Evolutionary conservation across 2,888 invertebrate species (phyloP).

Genomic region (Macaria notata): DNA sequence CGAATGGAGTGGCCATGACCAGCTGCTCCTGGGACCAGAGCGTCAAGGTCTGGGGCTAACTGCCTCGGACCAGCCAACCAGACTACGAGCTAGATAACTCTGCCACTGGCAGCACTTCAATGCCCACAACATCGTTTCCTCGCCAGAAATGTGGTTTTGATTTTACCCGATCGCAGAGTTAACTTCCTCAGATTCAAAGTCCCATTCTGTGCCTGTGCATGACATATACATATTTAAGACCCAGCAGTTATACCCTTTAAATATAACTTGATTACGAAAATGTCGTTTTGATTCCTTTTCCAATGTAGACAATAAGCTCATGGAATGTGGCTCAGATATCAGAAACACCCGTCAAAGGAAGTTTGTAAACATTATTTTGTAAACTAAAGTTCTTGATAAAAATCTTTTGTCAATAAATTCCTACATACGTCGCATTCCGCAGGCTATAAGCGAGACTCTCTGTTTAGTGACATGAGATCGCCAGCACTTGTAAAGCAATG

Average conservation of each 20-base stretch:
- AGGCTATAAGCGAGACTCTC: background rate
- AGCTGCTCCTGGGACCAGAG: constrained; percentile 96
- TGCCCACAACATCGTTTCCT: too few relatives aligned
- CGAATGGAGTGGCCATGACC: constrained; percentile 93
- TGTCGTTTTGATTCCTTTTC: background rate
- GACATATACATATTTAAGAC: too few relatives aligned
- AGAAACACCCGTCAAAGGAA: too few relatives aligned
- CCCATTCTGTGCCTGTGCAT: too few relatives aligned
- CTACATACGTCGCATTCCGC: background rate
- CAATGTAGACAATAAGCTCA: too few relatives aligned
- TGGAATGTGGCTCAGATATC: too few relatives aligned
- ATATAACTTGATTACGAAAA: constrained; percentile 14
- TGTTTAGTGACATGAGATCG: background rate
- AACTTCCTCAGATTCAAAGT: too few relatives aligned
- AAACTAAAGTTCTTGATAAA: background rate
- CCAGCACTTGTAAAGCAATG: constrained; percentile 1
- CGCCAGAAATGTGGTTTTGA: too few relatives aligned
- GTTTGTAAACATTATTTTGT: background rate
- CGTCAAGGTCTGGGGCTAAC: constrained; percentile 93
- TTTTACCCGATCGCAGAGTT: too few relatives aligned
- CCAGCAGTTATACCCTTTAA: background rate
- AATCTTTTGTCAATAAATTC: background rate
- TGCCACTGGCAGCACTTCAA: too few relatives aligned
- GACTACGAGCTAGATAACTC: too few relatives aligned
- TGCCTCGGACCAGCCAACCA: background rate